Evolutionary conservation across 2,113 vertebrate genomes (phyloP).

Genomic region (Dipodomys merriami): DNA sequence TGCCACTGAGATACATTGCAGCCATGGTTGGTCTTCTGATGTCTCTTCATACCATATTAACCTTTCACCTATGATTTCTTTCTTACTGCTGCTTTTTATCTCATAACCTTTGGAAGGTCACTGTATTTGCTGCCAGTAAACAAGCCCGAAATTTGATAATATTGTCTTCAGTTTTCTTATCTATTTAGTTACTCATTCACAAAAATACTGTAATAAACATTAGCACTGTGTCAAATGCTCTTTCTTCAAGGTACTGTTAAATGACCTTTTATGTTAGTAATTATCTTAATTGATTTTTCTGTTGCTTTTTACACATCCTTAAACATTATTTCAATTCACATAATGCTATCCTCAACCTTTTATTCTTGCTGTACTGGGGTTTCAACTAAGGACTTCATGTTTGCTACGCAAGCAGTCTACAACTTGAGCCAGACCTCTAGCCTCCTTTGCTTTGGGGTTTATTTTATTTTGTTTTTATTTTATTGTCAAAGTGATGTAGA

Average conservation of each 20-base stretch:
- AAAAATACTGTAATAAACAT: not conserved
- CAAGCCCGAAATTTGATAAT: not conserved
- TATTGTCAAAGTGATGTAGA: too few relatives aligned
- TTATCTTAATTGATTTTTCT: constrained; percentile 23
- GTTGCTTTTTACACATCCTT: not conserved
- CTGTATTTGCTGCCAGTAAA: constrained; percentile 1
- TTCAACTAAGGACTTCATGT: too few relatives aligned
- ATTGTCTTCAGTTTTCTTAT: constrained; percentile 17
- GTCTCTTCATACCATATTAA: too few relatives aligned
- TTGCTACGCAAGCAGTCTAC: too few relatives aligned
- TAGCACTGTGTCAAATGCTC: not conserved
- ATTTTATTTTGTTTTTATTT: too few relatives aligned
- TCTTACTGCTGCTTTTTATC: not conserved
- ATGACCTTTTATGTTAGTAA: not conserved
- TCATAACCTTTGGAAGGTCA: not conserved
- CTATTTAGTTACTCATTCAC: not conserved
- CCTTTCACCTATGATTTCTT: too few relatives aligned
- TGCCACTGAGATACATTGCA: too few relatives aligned
- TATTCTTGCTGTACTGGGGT: too few relatives aligned
- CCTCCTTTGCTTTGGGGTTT: too few relatives aligned
- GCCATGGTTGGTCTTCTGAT: too few relatives aligned
- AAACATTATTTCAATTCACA: not conserved
- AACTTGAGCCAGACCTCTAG: too few relatives aligned
- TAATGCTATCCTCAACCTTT: not conserved
- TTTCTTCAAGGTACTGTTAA: not conserved